A percentile compares a stretch with the other conserved stretches of the same genome.
These are phyloP conservation scores for Apodemia duryi DNA, from an alignment of 2,888 invertebrate species.

Conservation along the genomic window DNA sequence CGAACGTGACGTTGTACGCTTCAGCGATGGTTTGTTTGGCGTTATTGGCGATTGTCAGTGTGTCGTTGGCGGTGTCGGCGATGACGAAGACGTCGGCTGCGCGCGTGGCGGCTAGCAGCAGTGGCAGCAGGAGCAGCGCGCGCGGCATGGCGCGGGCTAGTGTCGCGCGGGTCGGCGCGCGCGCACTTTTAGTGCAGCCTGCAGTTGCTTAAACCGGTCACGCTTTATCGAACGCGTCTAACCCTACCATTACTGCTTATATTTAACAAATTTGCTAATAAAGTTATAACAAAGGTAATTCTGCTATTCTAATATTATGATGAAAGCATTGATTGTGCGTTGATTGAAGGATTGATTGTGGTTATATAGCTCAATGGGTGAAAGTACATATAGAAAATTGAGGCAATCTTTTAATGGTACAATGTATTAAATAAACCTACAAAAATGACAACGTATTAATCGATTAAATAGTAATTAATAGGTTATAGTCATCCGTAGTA, in stretches of 20 bases:
- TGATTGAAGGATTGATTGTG: background rate
- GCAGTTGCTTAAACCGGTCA: constrained; percentile 55
- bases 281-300: constrained; percentile 5
- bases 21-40: constrained; percentile 38
- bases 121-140: constrained; percentile 42
- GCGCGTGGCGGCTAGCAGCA: constrained; percentile 34
- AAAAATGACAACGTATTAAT: too few species aligned
- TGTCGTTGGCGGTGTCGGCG: constrained; percentile 32
- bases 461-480: too few species aligned
- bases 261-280: constrained; percentile 18
- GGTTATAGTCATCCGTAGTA: too few species aligned
- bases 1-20: constrained; percentile 23
- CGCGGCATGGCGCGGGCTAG: constrained; percentile 59
- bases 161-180: constrained; percentile 51
- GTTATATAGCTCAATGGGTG: background rate
- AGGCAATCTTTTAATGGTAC: too few species aligned
- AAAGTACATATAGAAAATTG: too few species aligned
- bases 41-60: constrained; percentile 35
- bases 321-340: background rate
- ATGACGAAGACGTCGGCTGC: constrained; percentile 33
- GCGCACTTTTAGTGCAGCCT: constrained; percentile 60
- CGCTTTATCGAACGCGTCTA: constrained; percentile 38
- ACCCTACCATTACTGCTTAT: constrained; percentile 23
- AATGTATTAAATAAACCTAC: too few species aligned
- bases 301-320: background rate